Evolutionary conservation across 2,113 vertebrate genomes (phyloP), one percentile per base, ranked within the genome.

Genomic region (Tachysurus vachellii): DNA sequence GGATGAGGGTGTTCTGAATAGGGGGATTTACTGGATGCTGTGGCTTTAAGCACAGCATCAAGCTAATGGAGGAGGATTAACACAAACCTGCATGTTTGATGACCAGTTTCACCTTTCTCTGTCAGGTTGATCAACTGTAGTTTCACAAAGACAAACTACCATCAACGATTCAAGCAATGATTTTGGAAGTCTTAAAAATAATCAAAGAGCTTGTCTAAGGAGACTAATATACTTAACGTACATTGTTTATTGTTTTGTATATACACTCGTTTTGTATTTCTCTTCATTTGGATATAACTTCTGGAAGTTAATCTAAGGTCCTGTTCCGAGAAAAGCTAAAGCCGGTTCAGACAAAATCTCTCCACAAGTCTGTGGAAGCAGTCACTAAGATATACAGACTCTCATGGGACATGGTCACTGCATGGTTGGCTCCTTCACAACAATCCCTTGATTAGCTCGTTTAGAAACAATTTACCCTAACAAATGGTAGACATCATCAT

Each of bases 391-490:
- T 87, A 87, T 64, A 59, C 77, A 71, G 42, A 42, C 77, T 87
- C 89, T 86, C 87, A 36, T 42, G 88, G 88, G 91, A 91, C 82
- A 14, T 17, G 44, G 84, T 83, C 82, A 76, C 86, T 87, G 71
- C 89, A 86, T 90, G 89, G 82, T 79, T 89, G 87, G 89, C 90
- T 88, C 88, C 59, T 85, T 92, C 88, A 77, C 87, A 90, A 88
- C 88, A 89, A 88, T 87, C 89, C 85, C 62, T 88, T 93, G 91
- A 92, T 93, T 93, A 92, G 91, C 89, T 93, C 88, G 91, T 92
- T 93, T 92, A 92, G 89, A 90, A 92, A 91, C 91, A 88, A 92
- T 93, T 92, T 93, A 91, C 91, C 91, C 91, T 91, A 92, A 92
- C 91, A 92, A 93, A 93, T 92, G 88, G 88, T 90, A 92, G 90